phyloP scores from a whole-genome alignment of 2,113 vertebrate species.

The Syngnathus typhle region DNA sequence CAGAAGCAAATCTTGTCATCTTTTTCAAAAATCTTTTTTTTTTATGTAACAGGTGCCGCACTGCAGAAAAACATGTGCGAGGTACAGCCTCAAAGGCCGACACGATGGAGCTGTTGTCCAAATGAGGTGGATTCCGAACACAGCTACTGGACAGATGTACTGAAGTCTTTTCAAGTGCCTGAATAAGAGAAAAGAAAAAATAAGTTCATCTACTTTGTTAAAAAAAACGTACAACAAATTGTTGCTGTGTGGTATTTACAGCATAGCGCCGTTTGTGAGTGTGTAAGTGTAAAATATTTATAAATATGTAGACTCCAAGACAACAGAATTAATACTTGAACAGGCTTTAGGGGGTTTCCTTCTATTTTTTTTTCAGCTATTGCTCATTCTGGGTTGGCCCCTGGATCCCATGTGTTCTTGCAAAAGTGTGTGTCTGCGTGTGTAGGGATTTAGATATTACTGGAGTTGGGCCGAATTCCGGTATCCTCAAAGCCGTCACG shows the following conservation, averaged over 20 bases:
- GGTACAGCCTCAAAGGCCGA: neutral
- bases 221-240: conserved; percentile 45
- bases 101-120: neutral
- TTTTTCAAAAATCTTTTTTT: neutral
- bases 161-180: neutral
- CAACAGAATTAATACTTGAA: conserved; percentile 55
- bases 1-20: neutral
- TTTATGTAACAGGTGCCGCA: neutral
- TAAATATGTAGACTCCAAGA: conserved; percentile 50
- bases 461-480: neutral
- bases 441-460: neutral
- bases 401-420: neutral
- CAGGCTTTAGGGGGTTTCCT: conserved; percentile 29
- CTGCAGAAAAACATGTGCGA: neutral
- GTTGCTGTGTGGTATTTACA: conserved; percentile 36
- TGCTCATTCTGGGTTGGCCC: neutral
- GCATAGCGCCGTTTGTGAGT: conserved; percentile 32
- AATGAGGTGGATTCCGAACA: no score
- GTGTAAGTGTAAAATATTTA: conserved; percentile 57
- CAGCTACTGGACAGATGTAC: no score
- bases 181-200: neutral
- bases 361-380: conserved; percentile 21
- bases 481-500: no score
- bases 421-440: neutral
- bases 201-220: conserved; percentile 31